Conservation (phyloP, 2,888 invertebrate genomes). For the Autographa gamma region DNA sequence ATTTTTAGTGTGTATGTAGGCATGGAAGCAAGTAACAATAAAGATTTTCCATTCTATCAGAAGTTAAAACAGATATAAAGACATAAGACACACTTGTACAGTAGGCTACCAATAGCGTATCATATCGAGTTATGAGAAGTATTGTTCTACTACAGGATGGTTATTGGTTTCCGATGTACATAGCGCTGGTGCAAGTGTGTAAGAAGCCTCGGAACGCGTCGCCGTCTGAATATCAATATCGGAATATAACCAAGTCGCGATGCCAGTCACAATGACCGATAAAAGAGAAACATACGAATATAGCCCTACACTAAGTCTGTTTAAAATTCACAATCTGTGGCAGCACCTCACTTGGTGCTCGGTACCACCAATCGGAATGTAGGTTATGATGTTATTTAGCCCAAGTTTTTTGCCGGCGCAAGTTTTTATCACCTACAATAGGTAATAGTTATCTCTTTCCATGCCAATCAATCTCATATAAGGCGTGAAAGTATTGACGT, state of each 20-base stretch:
- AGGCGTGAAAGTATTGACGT: conserved; percentile 87
- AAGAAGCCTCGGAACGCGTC: conserved; percentile 79
- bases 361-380: conserved; percentile 83
- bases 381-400: conserved; percentile 88
- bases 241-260: conserved; percentile 79
- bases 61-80: not conserved
- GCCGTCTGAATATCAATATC: conserved; percentile 87
- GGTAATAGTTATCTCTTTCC: conserved; percentile 85
- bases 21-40: not conserved
- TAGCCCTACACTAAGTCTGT: conserved; percentile 80
- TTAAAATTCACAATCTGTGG: conserved; percentile 86
- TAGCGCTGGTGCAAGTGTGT: conserved; percentile 74
- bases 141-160: conserved; percentile 63
- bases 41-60: not conserved
- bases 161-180: conserved; percentile 76
- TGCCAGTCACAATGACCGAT: conserved; percentile 84
- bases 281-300: conserved; percentile 85
- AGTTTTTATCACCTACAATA: conserved; percentile 81
- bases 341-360: conserved; percentile 72
- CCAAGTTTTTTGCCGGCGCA: conserved; percentile 82
- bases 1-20: not conserved
- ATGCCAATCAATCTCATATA: conserved; percentile 85
- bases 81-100: not conserved
- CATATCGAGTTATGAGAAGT: conserved; percentile 44
- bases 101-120: conserved; percentile 21